Base-by-base conservation (phyloP, 2,113 vertebrate genomes). In the Hydrochoerus hydrochaeris region DNA sequence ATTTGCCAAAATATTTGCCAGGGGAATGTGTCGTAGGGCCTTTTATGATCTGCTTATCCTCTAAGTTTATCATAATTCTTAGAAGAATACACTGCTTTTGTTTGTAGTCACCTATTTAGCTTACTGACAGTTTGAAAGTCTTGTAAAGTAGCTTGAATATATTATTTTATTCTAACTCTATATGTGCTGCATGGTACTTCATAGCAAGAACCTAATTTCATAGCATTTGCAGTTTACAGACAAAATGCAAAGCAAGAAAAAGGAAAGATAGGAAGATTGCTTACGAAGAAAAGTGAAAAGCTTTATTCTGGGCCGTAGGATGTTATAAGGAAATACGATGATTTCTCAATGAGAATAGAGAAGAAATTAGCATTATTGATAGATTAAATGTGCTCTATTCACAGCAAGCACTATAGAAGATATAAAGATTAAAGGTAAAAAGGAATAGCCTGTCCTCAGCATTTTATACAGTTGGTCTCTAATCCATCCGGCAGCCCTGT, bases 121-220 rank as follows among this genome's bases (percentile, higher is more conserved):
- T 44, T 62, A 2, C 78, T 44, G 60, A 80, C 78, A 62, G 67
- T 85, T 92, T 54, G 62, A 44, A 78, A 95, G 46, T 71, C 78
- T 97, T 85, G 71, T 73, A 83, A 22, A 88, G 52, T 62, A 86
- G 24, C 63, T 49, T 38, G 22, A 32, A 57, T 54, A 24, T 88
- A 19, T 88, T 77, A 35, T 81, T 94, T 95, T 94, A 57, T 86
- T 71, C 69, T 69, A 71, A 81, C 65, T 75, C 32, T 95, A 57
- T 69, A 20, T 91, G 32, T 90, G n/a, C 69, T 67, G 49, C 81
- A 19, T 95, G 67, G 12, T 86, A 38, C 16, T 54, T 80, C 87
- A 44, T 54, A 82, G 38, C 71, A 88, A 90, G 65, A 88, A 12
- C 69, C 26, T 87, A 91, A 19, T 19, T 75, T 91, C 57, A 84